Base-by-base conservation (phyloP, 2,797 vertebrate species). In the Sebastes reedi region DNA sequence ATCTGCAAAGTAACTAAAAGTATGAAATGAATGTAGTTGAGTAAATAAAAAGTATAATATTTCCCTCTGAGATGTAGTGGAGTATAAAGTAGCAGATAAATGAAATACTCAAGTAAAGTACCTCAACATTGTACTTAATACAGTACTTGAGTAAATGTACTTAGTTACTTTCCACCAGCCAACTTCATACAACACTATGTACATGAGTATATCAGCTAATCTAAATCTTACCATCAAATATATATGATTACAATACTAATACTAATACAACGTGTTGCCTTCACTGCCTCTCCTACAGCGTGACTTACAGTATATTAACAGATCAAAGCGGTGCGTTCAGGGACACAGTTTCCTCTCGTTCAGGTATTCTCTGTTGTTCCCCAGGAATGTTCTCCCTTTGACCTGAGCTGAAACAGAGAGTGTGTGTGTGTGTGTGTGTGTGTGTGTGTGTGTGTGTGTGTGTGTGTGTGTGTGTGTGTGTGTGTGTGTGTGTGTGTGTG, bases 341-440 rank as follows among this genome's bases (percentile, higher is more conserved):
- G 24, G 34, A 61, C 65, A 55, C 68, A 1, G 20, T 32, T 77
- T 80, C 60, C 74, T 65, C 56, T 67, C 3, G 27, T 12, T 36
- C 75, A 78, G 81, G 71, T 75, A 16, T 64, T 80, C 22, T 74
- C 34, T 80, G 42, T 75, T 62, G 30, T 75, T 83, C 60, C 71
- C 1, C 78, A 89, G 88, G 83, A 89, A 88, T 82, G 84, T 82
- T 22, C 74, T 87, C 71, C 36, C 71, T 78, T 24, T 90, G 87
- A 89, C 86, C 82, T 39, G 67, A 32, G 16, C 72, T 56, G n/a
- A 60, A 46, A 52, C 5, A 12, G 16, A 42, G 71, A 1, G 10
- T 36, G 34, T 12, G 34, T 12, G 10, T 10, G 32, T 32, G 32
- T 32, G 32, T 32, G 30, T 32, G 32, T 34, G 32, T 10, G 32